Base-by-base conservation (phyloP, 2,113 vertebrate species). In the Larimichthys polyactis region DNA sequence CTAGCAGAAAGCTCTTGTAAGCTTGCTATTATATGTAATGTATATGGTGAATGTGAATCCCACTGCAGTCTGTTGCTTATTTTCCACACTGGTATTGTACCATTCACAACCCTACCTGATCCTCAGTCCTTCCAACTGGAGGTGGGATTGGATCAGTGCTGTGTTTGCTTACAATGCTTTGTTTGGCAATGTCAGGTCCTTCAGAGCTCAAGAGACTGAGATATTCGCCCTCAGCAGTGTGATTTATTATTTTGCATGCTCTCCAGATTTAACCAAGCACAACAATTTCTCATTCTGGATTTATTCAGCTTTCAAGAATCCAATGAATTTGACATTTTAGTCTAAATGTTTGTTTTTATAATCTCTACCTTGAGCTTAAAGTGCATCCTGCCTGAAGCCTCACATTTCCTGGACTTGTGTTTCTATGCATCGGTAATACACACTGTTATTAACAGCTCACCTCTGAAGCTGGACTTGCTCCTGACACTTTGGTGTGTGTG, bases 141-240 rank as follows among this genome's bases (percentile, higher is more conserved):
- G 87, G 60, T 67, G 68, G 79, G 64, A 75, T 77, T 71, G 66
- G 82, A 90, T 87, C 84, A 86, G 64, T 27, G 64, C 69, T 64
- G 70, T 16, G 19, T 72, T 79, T 70, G 73, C 65, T 78, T 72
- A 17, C 51, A 79, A 74, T 79, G 60, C 64, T 87, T 54, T 17
- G 27, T 73, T 62, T 57, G 19, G 24, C 55, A 24, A 22, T 57
- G 74, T 72, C 51, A 65, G 72, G 29, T 69, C 20, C 4, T 72
- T 36, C 36, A 63, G 20, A 58, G 73, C 80, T 88, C 59, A 62
- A 66, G 19, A 71, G 46, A 55, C 57, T 16, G 51, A 79, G 29
- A 43, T 19, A 19, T 48, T 8, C 4, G 4, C 43, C 24, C 9
- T 12, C 22, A 55, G 44, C 11, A 68, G 66, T 14, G 9, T 60